Evolutionary conservation across 2,113 vertebrate genomes (phyloP), one percentile per base, ranked within the genome.

Genomic region (Microtus ochrogaster): DNA sequence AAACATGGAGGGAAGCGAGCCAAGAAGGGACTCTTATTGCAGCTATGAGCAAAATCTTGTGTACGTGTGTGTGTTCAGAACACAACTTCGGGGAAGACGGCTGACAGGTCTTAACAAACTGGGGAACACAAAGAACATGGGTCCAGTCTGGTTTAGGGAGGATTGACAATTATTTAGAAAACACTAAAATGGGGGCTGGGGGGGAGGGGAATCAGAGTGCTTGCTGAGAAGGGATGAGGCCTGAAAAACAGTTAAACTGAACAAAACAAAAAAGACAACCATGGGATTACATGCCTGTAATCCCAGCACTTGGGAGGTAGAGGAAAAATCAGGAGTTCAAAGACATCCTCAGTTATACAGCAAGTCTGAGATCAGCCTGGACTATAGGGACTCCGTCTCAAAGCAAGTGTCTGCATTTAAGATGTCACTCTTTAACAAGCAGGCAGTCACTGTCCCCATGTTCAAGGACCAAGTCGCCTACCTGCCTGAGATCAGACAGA

Each of bases 61-160:
- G 1, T 7, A 72, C 49, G 3, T 0, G 0, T 9, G 0, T 9
- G 0, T 11, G 66, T 44, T 82, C 19, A 39, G 74, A 88, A 74
- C 4, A 33, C 5, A 65, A 49, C 2, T 77, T 8, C 2, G 26
- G 28, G 44, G 14, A 65, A 17, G 14, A 44, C 1, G 8, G 3
- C 39, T 13, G 61, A 39, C 33, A 72, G 68, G 19, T 12, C 66
- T 73, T 1, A 74, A 65, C 0, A 9, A 70, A 61, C 21, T 9
- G 1, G 10, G 85, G 47, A 52, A 76, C 39, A 5, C 4, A 5
- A 61, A 94, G 78, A 74, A 68, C 1, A 30, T 2, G 33, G 39
- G 65, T 33, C 65, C 41, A 52, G 52, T 39, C 76, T 76, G 7
- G 55, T 70, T 84, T 16, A 73, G 61, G 78, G 91, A 79, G 13